phyloP scores from a whole-genome alignment of 2,797 vertebrate genomes.

The Sebastes steindachneri region DNA sequence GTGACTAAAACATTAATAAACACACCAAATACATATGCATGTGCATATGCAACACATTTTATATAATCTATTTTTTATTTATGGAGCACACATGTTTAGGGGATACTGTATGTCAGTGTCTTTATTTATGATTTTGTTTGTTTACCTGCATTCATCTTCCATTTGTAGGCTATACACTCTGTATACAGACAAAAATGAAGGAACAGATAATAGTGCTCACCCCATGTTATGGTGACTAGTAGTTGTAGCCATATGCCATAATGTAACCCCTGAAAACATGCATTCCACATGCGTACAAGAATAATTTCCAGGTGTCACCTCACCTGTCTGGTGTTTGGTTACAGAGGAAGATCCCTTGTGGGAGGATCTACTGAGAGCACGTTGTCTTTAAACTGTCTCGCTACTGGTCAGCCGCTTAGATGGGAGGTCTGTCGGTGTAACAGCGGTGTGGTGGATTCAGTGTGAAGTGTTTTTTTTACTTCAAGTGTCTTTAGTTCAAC shows the following conservation, averaged over 20 bases:
- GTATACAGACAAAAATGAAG: background rate
- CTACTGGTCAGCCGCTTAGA: slow-evolving; percentile 20
- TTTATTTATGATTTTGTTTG: background rate
- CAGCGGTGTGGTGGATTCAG: background rate
- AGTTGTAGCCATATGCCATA: background rate
- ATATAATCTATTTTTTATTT: too few relatives aligned
- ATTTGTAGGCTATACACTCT: background rate
- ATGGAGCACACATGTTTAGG: background rate
- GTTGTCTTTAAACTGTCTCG: slow-evolving; percentile 7
- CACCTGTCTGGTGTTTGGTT: slow-evolving; percentile 71
- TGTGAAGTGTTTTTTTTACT: background rate
- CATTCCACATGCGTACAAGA: background rate
- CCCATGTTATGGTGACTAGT: background rate
- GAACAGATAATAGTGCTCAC: background rate
- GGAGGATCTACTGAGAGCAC: slow-evolving; percentile 38
- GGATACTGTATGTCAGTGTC: background rate
- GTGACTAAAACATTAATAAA: background rate
- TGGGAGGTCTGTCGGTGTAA: slow-evolving; percentile 32
- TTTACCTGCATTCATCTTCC: background rate
- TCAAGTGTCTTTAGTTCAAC: background rate
- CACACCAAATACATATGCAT: background rate
- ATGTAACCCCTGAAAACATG: background rate
- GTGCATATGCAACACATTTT: background rate
- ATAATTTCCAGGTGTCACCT: background rate
- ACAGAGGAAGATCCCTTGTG: slow-evolving; percentile 32